These are phyloP conservation scores for Xestobium rufovillosum DNA, from an alignment of 2,888 invertebrate genomes.

Conservation along the genomic window DNA sequence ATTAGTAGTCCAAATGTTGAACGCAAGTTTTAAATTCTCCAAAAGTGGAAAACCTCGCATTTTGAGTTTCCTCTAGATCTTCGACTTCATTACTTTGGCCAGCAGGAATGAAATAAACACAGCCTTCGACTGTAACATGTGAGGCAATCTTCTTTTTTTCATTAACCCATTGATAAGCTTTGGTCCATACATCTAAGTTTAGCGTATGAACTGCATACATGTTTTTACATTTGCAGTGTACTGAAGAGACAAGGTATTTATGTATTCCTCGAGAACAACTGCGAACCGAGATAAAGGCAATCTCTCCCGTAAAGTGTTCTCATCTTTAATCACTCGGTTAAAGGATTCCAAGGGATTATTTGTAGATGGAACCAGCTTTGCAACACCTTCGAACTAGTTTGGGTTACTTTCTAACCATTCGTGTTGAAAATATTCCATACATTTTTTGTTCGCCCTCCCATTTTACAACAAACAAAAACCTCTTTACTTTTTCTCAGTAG, in stretches of 20 bases:
- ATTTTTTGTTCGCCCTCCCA: constrained; percentile 10
- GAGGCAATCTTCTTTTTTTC: too few species aligned
- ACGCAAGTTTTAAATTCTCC: constrained; percentile 11
- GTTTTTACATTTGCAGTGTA: too few species aligned
- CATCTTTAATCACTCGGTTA: constrained; percentile 16
- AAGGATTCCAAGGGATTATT: constrained; percentile 16
- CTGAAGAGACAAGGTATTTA: constrained; percentile 4
- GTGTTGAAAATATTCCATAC: constrained; percentile 12
- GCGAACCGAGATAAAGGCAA: constrained; percentile 4
- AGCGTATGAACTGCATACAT: too few species aligned
- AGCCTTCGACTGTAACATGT: too few species aligned
- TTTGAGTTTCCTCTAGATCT: constrained; percentile 7
- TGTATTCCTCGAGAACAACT: constrained; percentile 5
- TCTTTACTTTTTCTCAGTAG: too few species aligned
- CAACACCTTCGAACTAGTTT: constrained; percentile 17
- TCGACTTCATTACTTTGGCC: constrained; percentile 11
- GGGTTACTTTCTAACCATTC: constrained; percentile 15
- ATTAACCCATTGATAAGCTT: too few species aligned
- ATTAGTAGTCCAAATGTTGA: constrained; percentile 11
- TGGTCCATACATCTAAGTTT: too few species aligned
- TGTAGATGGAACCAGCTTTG: constrained; percentile 10
- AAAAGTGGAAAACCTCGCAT: constrained; percentile 8
- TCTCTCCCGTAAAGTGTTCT: constrained; percentile 10
- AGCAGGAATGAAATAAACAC: constrained; percentile 14
- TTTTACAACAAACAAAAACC: constrained; percentile 7